Percentiles rank a stretch among this genome's conserved stretches.
phyloP scores from a whole-genome alignment of 2,888 invertebrate genomes.

The Drosophila demipolita region DNA sequence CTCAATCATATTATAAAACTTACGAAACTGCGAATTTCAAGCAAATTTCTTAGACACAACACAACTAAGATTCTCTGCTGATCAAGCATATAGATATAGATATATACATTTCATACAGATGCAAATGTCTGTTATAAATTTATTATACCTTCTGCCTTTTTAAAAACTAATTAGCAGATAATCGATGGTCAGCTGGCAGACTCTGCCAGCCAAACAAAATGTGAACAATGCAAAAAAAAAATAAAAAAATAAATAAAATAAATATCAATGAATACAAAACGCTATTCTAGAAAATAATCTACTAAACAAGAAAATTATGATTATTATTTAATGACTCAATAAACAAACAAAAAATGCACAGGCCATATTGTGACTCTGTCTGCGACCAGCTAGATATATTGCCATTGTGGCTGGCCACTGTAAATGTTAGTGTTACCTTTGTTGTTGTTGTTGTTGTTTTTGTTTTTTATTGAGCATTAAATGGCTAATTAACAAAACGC shows the following conservation, averaged over 20 bases:
- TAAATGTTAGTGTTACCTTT: conserved; percentile 36
- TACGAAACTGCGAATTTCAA: neutral
- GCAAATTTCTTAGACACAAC: neutral
- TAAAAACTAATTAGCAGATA: conserved; percentile 4
- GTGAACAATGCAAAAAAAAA: too few relatives aligned
- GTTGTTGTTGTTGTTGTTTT: conserved; percentile 23
- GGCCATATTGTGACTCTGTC: conserved; percentile 37
- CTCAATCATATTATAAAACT: conserved; percentile 3
- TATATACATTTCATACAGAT: neutral
- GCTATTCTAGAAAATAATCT: neutral
- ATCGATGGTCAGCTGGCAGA: conserved; percentile 5
- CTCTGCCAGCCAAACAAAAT: too few relatives aligned
- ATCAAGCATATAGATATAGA: neutral
- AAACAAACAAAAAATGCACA: conserved; percentile 57
- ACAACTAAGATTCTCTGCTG: neutral
- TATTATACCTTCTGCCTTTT: neutral
- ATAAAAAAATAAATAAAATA: neutral
- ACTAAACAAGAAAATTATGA: conserved; percentile 64
- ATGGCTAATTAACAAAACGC: conserved; percentile 76
- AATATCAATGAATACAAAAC: neutral
- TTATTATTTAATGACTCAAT: conserved; percentile 76
- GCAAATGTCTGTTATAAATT: neutral
- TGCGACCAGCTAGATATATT: conserved; percentile 7
- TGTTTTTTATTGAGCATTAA: conserved; percentile 67
- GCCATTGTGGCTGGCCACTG: conserved; percentile 24